Evolutionary conservation across 1,140 invertebrate genomes (phyloP), one percentile per base, ranked within the genome.

Genomic region (Xylocopa sonorina): DNA sequence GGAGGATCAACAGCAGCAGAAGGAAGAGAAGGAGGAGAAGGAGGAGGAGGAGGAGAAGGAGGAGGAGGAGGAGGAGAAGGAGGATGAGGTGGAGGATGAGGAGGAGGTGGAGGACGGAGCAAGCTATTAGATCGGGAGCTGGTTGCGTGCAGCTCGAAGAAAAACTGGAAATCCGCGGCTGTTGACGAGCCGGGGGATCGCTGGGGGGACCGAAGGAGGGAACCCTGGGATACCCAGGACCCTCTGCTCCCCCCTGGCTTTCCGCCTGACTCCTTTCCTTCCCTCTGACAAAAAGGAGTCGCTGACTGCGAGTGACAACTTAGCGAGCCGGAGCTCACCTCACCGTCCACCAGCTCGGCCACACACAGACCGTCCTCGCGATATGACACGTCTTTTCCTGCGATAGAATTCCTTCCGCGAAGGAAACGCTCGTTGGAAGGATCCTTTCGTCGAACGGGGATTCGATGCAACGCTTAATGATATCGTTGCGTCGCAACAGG

Each of bases 81-180:
- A 43, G 27, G 21, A 67, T 43, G 27, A 51, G 55, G 55, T 38
- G 50, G 50, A 57, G 38, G 24, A 29, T 12, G 78, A 60, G 51
- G 64, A 75, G 43, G 43, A 78, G 51, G 74, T 74, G 62, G 64
- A 84, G 72, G 58, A 81, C 53, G 77, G 69, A 67, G 67, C 84
- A 69, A 87, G 88, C 90, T 91, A 90, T 91, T 91, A 90, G 89
- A 90, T 89, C 85, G 84, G 85, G 84, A 89, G 84, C 82, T 89
- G 84, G 87, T 89, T 88, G 88, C 79, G 81, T 84, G 82, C 79
- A 80, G 79, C 76, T 75, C 62, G 80, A 78, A 89, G 88, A 91
- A 91, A 91, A 91, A 91, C 90, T 91, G 86, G 90, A 90, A 90
- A 90, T 90, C 88, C 83, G 85, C 85, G 80, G 82, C 84, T 89